Evolutionary conservation across 2,113 vertebrate genomes (phyloP).

Genomic region (Perccottus glenii): DNA sequence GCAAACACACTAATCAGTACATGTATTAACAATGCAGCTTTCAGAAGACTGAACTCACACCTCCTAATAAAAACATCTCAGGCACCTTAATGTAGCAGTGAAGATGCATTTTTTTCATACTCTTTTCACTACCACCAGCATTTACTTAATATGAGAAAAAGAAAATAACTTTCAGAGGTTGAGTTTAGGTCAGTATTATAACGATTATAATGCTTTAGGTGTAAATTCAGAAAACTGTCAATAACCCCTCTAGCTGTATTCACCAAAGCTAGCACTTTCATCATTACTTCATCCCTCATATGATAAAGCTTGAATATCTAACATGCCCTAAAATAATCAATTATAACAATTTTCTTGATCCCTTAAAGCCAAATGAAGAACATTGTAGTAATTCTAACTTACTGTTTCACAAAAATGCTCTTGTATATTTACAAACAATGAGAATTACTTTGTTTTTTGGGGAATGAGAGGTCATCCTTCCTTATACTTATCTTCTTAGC

Average conservation of each 20-base stretch:
- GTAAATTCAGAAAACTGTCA: neutral
- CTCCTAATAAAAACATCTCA: constrained; percentile 34
- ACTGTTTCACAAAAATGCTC: no score
- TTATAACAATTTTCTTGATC: no score
- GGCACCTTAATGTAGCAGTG: constrained; percentile 9
- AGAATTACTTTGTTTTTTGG: no score
- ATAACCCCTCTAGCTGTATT: neutral
- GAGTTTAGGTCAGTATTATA: neutral
- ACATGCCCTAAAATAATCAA: no score
- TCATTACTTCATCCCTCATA: no score
- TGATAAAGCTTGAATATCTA: no score
- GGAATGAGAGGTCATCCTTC: no score
- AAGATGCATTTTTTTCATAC: neutral
- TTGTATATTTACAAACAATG: no score
- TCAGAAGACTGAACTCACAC: constrained; percentile 32
- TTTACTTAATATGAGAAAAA: neutral
- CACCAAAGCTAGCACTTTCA: neutral
- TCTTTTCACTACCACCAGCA: neutral
- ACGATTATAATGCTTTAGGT: neutral
- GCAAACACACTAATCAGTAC: constrained; percentile 46
- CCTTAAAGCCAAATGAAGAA: no score
- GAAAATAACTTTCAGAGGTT: neutral
- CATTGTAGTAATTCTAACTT: no score
- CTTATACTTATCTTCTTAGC: no score
- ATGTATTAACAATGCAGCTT: constrained; percentile 48